phyloP scores from a whole-genome alignment of 1,140 invertebrate genomes.

The Protaetia brevitarsis region DNA sequence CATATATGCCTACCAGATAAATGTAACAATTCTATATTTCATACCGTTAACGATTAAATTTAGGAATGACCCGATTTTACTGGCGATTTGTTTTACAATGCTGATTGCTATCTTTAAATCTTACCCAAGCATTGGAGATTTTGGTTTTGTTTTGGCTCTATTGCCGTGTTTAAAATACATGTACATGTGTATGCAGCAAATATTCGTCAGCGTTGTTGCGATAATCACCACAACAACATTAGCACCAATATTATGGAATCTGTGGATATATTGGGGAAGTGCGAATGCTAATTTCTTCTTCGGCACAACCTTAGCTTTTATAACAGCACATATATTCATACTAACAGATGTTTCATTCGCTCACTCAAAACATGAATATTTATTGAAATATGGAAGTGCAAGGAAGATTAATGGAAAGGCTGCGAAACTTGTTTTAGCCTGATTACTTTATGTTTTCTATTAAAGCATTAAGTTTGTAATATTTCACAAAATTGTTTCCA shows the following conservation, averaged over 20 bases:
- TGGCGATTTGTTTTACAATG: constrained; percentile 80
- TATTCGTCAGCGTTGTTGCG: constrained; percentile 86
- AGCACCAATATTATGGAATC: constrained; percentile 92
- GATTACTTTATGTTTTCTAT: constrained; percentile 24
- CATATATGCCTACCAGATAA: constrained; percentile 95
- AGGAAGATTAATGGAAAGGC: constrained; percentile 59
- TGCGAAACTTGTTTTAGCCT: constrained; percentile 56
- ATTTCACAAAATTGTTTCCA: not conserved
- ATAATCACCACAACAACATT: constrained; percentile 85
- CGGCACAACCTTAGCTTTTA: constrained; percentile 93
- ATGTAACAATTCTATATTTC: constrained; percentile 86
- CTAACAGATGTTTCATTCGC: constrained; percentile 93
- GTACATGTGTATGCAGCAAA: constrained; percentile 90
- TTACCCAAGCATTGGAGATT: constrained; percentile 93
- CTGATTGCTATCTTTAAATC: constrained; percentile 93
- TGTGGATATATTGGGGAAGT: constrained; percentile 97
- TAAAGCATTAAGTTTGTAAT: no score
- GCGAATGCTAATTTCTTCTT: constrained; percentile 99
- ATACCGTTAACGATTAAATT: constrained; percentile 80
- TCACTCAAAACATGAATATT: constrained; percentile 88
- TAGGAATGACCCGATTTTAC: constrained; percentile 79
- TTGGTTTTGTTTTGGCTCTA: constrained; percentile 86
- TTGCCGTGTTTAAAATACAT: constrained; percentile 90
- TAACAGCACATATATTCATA: constrained; percentile 92
- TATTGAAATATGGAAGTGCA: constrained; percentile 72